Conservation (phyloP, 2,888 invertebrate genomes). For the Cyclophora albipunctata region DNA sequence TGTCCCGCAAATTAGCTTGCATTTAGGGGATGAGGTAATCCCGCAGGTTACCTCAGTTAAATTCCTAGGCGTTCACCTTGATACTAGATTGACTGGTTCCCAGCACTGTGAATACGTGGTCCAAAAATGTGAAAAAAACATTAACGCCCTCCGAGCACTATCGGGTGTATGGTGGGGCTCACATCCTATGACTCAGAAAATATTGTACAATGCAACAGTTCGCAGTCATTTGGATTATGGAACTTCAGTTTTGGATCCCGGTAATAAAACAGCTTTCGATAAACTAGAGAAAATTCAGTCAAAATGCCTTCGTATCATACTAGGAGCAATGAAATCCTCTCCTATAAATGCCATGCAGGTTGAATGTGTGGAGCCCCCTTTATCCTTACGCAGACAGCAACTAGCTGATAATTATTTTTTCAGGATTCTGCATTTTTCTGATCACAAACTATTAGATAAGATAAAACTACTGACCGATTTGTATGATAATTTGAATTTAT, state of each 20-base stretch:
- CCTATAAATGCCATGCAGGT: constrained; percentile 19
- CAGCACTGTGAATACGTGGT: constrained; percentile 5
- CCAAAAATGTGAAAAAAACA: constrained; percentile 8
- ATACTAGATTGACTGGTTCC: constrained; percentile 5
- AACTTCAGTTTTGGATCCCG: constrained; percentile 14
- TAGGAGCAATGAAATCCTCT: constrained; percentile 22
- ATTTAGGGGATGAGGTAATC: background rate
- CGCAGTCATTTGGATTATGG: constrained; percentile 22
- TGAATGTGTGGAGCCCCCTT: constrained; percentile 6
- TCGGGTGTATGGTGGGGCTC: constrained; percentile 19
- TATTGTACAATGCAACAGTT: constrained; percentile 16
- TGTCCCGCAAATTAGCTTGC: background rate
- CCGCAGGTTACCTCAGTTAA: background rate
- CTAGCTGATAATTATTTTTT: background rate
- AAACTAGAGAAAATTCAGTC: constrained; percentile 14
- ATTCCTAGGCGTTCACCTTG: constrained; percentile 9
- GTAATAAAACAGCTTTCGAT: constrained; percentile 7
- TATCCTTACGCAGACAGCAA: constrained; percentile 2
- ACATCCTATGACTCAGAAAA: constrained; percentile 15
- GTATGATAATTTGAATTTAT: background rate
- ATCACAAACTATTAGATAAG: background rate
- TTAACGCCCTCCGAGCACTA: constrained; percentile 7
- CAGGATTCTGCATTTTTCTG: background rate
- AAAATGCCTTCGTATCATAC: constrained; percentile 16
- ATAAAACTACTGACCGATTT: background rate